Evolutionary conservation across 2,797 vertebrate genomes (phyloP).

Genomic region (Pseudocheirus occidentalis): DNA sequence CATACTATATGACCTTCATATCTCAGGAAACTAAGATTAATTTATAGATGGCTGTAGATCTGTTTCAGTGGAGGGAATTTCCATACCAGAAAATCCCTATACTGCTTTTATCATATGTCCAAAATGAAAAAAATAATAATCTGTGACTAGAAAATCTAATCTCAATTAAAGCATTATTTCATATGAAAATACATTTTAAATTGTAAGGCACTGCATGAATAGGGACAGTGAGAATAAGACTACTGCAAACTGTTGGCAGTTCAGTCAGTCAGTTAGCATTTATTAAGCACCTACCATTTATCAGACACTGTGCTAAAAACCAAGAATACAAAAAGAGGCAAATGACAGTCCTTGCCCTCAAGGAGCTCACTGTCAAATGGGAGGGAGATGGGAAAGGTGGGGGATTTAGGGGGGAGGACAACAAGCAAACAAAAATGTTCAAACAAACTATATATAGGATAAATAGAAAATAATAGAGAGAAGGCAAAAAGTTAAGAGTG

Average conservation of each 20-base stretch:
- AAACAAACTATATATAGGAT: not conserved
- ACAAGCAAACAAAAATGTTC: not conserved
- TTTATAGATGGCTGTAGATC: not conserved
- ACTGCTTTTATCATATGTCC: not conserved
- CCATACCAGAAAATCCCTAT: not conserved
- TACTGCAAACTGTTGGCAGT: not conserved
- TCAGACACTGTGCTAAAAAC: not conserved
- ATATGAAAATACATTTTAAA: not conserved
- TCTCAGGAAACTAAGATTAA: not conserved
- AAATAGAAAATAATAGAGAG: not conserved
- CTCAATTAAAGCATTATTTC: not conserved
- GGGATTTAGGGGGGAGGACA: no score
- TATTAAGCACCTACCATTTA: not conserved
- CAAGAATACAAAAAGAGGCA: not conserved
- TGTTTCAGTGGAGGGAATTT: not conserved
- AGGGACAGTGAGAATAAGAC: not conserved
- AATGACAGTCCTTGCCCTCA: not conserved
- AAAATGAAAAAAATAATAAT: not conserved
- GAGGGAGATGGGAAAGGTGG: no score
- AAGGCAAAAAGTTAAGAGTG: not conserved
- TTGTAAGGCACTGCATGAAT: not conserved
- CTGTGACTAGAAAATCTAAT: not conserved
- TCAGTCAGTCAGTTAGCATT: not conserved
- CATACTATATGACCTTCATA: not conserved
- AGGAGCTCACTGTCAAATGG: not conserved